Base-by-base conservation (phyloP, 2,113 vertebrate genomes). In the Pycnonotus jocosus region DNA sequence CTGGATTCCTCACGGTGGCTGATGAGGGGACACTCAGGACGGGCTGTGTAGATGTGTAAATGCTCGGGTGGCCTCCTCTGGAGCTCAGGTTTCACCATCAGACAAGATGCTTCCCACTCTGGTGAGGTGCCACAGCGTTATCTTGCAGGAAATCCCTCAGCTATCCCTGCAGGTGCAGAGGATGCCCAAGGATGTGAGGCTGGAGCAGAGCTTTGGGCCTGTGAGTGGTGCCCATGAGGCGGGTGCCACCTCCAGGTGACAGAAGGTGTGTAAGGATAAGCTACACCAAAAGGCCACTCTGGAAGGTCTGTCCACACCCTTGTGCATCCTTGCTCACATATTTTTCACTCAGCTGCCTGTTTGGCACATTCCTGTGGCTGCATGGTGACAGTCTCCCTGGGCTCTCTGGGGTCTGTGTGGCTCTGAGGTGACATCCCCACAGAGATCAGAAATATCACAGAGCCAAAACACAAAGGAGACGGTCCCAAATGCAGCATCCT, bases 321-420 rank as follows among this genome's bases (percentile, higher is more conserved):
- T 13, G 37, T 27, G 24, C 56, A 9, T 30, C 56, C 40, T 37
- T 10, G 11, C 25, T 17, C 7, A 3, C 0, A 0, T 2, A 3
- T 60, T 64, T 15, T 23, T 50, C 4, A 0, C 10, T 5, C 21
- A 8, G 24, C 45, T 24, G 9, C 37, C 20, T 1, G 0, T 12
- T 4, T 24, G 20, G 42, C 31, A 20, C 0, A 0, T 2, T 40
- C 51, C 44, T 23, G 15, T 2, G 9, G 78, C 38, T 47, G 53
- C 28, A 5, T 5, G 62, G 30, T 30, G 31, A 30, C 61, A 24
- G 11, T 3, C n/a, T 12, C 45, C 23, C 12, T 30, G 42, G 13
- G 23, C 73, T 71, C 40, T 19, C 9, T 0, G 0, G 31, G 37
- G 66, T 12, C 12, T 44, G 31, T 6, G 30, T 4, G 3, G 21